Conservation (phyloP, 2,888 invertebrate species). For the Temnothorax unifasciatus region DNA sequence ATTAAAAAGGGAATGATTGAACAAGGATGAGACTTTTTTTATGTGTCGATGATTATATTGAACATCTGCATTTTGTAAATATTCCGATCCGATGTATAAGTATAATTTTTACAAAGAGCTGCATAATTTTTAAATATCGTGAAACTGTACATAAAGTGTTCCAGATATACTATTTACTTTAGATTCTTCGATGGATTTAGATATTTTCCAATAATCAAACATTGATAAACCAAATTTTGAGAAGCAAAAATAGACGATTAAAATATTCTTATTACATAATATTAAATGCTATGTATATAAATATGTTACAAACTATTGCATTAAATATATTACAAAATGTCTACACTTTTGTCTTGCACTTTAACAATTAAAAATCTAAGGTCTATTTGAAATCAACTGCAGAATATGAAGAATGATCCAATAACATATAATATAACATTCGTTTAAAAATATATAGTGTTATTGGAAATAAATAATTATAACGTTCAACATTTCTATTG, state of each 20-base stretch:
- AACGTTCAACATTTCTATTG: not conserved
- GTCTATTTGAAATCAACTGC: not conserved
- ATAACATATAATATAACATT: not conserved
- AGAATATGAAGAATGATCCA: not conserved
- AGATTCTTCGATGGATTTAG: not conserved
- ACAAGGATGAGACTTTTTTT: conserved; percentile 31
- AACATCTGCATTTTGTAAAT: conserved; percentile 70
- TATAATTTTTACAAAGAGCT: conserved; percentile 39
- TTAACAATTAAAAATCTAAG: not conserved
- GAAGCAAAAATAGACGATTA: not conserved
- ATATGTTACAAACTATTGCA: not conserved
- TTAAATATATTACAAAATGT: not conserved
- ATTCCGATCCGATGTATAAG: conserved; percentile 42
- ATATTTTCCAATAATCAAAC: not conserved
- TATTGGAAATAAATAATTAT: conserved; percentile 1
- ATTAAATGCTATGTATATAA: not conserved
- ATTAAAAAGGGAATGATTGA: conserved; percentile 4
- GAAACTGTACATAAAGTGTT: conserved; percentile 17
- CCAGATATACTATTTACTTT: not conserved
- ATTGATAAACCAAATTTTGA: not conserved
- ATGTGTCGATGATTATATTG: conserved; percentile 54
- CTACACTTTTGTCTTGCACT: not conserved
- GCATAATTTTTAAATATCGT: conserved; percentile 50
- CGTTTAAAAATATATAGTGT: not conserved
- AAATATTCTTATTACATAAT: not conserved